Evolutionary conservation across 2,888 invertebrate genomes (phyloP).

Genomic region (Neocrepidodera transversa): DNA sequence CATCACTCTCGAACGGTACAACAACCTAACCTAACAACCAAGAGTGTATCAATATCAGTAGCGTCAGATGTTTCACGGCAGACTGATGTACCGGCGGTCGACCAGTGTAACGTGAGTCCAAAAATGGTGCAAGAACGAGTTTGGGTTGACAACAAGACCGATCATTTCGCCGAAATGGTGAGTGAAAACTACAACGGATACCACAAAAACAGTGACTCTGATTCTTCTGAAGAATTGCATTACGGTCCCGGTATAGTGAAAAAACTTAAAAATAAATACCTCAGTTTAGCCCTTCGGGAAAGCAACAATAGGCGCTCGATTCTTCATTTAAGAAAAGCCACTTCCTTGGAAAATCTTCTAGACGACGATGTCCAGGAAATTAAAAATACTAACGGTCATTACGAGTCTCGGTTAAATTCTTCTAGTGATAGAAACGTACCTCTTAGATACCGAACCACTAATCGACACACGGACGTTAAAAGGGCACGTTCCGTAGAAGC

Average conservation of each 20-base stretch:
- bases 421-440: conserved; percentile 47
- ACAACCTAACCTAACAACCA: conserved; percentile 49
- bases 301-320: conserved; percentile 71
- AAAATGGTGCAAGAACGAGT: conserved; percentile 64
- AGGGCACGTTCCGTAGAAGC: conserved; percentile 88
- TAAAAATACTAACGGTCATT: conserved; percentile 41
- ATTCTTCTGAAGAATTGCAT: conserved; percentile 79
- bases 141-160: conserved; percentile 52
- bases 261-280: conserved; percentile 84
- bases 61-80: conserved; percentile 33
- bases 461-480: conserved; percentile 69
- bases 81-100: conserved; percentile 16
- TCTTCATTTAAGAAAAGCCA: conserved; percentile 75
- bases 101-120: conserved; percentile 40
- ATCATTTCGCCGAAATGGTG: conserved; percentile 38
- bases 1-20: conserved; percentile 50
- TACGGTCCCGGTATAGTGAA: conserved; percentile 94
- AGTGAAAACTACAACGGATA: conserved; percentile 48
- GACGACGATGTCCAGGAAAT: conserved; percentile 66
- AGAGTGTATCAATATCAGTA: conserved; percentile 46
- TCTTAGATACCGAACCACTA: conserved; percentile 62
- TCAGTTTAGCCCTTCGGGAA: conserved; percentile 82
- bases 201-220: conserved; percentile 61
- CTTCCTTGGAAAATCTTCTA: conserved; percentile 84
- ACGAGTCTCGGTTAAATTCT: conserved; percentile 48